Percentiles rank a stretch among this genome's conserved stretches.
Conservation (phyloP, 2,888 invertebrate species). For the Xanthostigma xanthostigma region DNA sequence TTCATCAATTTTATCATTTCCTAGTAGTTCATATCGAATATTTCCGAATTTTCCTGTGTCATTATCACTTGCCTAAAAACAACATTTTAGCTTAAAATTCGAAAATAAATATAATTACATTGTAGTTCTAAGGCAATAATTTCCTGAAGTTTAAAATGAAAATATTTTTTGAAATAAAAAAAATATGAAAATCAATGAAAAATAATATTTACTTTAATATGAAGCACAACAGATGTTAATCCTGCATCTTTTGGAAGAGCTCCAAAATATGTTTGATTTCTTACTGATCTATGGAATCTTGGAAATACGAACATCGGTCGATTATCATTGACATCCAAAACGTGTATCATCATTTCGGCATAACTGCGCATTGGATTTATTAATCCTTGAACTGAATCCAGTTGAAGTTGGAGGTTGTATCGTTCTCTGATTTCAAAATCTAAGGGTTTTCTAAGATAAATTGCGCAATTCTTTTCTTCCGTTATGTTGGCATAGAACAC, state of each 20-base stretch:
- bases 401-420: conserved; percentile 59
- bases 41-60: conserved; percentile 75
- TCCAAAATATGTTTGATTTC: conserved; percentile 61
- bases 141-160: conserved; percentile 1
- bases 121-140: not conserved
- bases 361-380: conserved; percentile 62
- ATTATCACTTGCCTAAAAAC: conserved; percentile 57
- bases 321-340: conserved; percentile 83
- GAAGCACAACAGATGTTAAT: conserved; percentile 59
- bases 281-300: conserved; percentile 35
- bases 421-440: conserved; percentile 66
- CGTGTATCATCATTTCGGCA: conserved; percentile 63
- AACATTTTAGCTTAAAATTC: conserved; percentile 4
- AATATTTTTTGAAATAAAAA: no score
- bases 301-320: conserved; percentile 67
- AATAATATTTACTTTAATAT: conserved; percentile 44
- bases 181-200: not conserved
- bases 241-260: conserved; percentile 60
- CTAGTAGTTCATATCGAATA: conserved; percentile 46
- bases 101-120: not conserved
- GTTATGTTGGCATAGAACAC: conserved; percentile 59
- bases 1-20: conserved; percentile 30
- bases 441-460: conserved; percentile 54
- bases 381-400: conserved; percentile 66
- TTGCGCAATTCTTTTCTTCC: conserved; percentile 69